Evolutionary conservation across 2,113 vertebrate species (phyloP).

Genomic region (Erpornis zantholeuca): DNA sequence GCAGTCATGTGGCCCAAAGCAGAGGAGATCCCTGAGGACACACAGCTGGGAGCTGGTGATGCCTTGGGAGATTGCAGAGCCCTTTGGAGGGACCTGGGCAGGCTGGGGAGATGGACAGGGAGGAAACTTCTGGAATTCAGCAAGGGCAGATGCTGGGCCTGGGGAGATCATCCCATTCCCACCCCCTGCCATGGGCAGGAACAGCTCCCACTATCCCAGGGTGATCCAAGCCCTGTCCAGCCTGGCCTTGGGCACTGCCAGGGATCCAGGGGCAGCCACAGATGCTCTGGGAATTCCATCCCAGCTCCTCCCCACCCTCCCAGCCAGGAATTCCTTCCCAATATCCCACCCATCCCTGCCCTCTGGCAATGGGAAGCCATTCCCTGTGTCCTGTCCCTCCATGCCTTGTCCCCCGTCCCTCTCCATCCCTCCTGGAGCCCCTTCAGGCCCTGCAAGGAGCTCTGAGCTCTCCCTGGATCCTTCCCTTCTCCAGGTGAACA

Average conservation of each 20-base stretch:
- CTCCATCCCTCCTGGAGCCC: not conserved
- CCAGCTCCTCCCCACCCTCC: not conserved
- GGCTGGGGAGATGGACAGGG: not conserved
- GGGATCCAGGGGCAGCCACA: not conserved
- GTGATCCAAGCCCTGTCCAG: accelerated
- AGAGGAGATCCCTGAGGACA: not conserved
- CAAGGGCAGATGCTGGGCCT: not conserved
- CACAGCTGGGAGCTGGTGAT: accelerated
- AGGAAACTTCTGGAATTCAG: not conserved
- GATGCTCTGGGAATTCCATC: not conserved
- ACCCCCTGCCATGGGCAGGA: not conserved
- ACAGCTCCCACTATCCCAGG: not conserved
- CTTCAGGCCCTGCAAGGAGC: not conserved
- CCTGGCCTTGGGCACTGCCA: not conserved
- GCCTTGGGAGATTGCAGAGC: not conserved
- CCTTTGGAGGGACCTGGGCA: not conserved
- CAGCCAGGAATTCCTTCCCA: not conserved
- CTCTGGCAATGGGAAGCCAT: not conserved
- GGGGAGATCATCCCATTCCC: not conserved
- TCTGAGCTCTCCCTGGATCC: not conserved
- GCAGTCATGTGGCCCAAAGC: accelerated
- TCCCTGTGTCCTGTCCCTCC: not conserved
- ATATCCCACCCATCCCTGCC: not conserved
- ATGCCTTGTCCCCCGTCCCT: not conserved
- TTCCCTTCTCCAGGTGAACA: not conserved